Conservation (phyloP, 2,113 vertebrate species). For the Columba janthina region DNA sequence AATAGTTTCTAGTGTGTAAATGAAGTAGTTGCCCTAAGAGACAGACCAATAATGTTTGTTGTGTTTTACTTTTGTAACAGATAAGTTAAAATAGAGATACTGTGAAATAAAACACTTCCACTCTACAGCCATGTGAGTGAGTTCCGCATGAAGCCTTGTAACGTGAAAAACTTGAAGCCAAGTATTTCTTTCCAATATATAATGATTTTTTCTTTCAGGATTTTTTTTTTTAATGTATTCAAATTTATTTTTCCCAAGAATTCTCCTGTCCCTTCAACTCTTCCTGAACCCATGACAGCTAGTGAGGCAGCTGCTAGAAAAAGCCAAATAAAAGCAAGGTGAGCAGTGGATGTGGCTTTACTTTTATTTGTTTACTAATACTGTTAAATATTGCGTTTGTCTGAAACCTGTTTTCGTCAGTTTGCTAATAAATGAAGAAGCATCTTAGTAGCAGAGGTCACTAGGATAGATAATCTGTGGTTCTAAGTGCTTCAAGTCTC, state of each 20-base stretch:
- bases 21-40: not conserved
- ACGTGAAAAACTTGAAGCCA: not conserved
- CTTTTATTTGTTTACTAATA: not conserved
- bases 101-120: not conserved
- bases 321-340: constrained; percentile 97
- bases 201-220: constrained; percentile 41
- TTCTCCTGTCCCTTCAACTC: constrained; percentile 86
- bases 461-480: not conserved
- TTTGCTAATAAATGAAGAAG: not conserved
- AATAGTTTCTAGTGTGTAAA: not conserved
- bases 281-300: constrained; percentile 93
- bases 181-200: not conserved
- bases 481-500: not conserved
- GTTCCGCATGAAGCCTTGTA: not conserved
- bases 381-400: not conserved
- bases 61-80: not conserved
- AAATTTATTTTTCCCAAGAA: constrained; percentile 78
- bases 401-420: not conserved
- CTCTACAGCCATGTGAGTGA: not conserved
- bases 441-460: not conserved
- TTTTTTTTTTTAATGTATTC: constrained; percentile 27
- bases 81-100: too few relatives aligned
- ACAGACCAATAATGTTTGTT: not conserved
- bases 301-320: constrained; percentile 95
- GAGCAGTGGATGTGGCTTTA: not conserved